These are phyloP conservation scores for Panopea generosa DNA, from an alignment of 2,888 invertebrate genomes.

Conservation along the genomic window DNA sequence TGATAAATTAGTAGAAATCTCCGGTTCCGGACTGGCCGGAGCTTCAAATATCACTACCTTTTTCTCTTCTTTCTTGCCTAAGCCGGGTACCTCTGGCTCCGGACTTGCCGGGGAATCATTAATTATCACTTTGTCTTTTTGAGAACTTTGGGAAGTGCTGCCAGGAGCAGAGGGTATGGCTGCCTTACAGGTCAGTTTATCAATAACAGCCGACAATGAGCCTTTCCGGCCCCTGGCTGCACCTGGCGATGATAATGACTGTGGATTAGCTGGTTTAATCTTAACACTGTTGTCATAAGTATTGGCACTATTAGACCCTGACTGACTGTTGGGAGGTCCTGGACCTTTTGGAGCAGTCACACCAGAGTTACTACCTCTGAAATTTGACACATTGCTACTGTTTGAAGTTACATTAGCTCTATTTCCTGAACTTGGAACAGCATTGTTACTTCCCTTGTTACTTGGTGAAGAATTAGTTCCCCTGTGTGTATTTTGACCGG, in stretches of 20 bases:
- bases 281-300: conserved; percentile 5
- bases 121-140: conserved; percentile 39
- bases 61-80: conserved; percentile 21
- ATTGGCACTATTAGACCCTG: not conserved
- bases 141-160: conserved; percentile 12
- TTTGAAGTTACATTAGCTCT: conserved; percentile 12
- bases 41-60: conserved; percentile 62
- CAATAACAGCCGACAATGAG: conserved; percentile 89
- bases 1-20: conserved; percentile 15
- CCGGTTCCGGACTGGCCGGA: conserved; percentile 60
- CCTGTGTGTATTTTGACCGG: conserved; percentile 3
- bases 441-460: conserved; percentile 4
- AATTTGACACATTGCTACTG: conserved; percentile 33
- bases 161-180: conserved; percentile 27
- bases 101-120: conserved; percentile 62
- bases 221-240: conserved; percentile 72
- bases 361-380: conserved; percentile 36
- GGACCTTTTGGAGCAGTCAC: conserved; percentile 61
- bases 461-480: conserved; percentile 9
- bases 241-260: conserved; percentile 6
- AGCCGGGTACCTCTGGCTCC: conserved; percentile 41
- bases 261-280: conserved; percentile 6
- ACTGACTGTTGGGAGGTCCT: conserved; percentile 26
- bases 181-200: conserved; percentile 88
- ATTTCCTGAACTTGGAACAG: conserved; percentile 20